Conservation (phyloP, 1,140 invertebrate genomes). For the Zaprionus capensis region DNA sequence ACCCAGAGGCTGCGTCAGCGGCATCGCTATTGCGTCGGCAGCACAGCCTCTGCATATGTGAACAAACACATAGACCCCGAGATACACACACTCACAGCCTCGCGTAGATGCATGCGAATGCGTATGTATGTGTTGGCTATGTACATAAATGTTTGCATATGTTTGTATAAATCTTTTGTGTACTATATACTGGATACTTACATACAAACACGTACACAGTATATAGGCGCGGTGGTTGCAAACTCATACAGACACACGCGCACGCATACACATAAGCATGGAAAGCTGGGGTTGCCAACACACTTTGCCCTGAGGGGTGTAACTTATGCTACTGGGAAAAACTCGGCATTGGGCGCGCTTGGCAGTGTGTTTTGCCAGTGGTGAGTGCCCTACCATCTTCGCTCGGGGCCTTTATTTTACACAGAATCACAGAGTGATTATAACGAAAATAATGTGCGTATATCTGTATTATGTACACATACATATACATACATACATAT, state of each 20-base stretch:
- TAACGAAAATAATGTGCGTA: conserved; percentile 38
- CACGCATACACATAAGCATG: conserved; percentile 34
- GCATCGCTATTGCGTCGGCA: conserved; percentile 54
- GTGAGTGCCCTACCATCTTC: conserved; percentile 64
- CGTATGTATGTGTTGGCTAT: conserved; percentile 15
- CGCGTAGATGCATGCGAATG: conserved; percentile 8
- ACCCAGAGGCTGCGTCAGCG: conserved; percentile 78
- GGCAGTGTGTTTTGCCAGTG: conserved; percentile 64
- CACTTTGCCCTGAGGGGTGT: conserved; percentile 75
- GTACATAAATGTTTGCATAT: conserved; percentile 20
- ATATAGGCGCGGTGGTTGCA: conserved; percentile 47
- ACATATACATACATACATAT: background rate
- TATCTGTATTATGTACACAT: conserved; percentile 2
- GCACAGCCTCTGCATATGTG: conserved; percentile 67
- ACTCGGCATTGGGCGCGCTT: conserved; percentile 71
- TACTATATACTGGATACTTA: conserved; percentile 11
- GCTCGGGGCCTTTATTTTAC: conserved; percentile 65
- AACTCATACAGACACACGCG: conserved; percentile 28
- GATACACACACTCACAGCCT: conserved; percentile 15
- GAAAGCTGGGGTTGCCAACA: conserved; percentile 72
- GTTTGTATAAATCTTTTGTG: conserved; percentile 24
- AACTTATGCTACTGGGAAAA: conserved; percentile 82
- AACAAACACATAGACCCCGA: conserved; percentile 29
- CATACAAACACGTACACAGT: conserved; percentile 23
- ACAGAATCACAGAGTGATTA: conserved; percentile 57